phyloP scores from a whole-genome alignment of 2,888 invertebrate species.

The Cantharis flavilabris region DNA sequence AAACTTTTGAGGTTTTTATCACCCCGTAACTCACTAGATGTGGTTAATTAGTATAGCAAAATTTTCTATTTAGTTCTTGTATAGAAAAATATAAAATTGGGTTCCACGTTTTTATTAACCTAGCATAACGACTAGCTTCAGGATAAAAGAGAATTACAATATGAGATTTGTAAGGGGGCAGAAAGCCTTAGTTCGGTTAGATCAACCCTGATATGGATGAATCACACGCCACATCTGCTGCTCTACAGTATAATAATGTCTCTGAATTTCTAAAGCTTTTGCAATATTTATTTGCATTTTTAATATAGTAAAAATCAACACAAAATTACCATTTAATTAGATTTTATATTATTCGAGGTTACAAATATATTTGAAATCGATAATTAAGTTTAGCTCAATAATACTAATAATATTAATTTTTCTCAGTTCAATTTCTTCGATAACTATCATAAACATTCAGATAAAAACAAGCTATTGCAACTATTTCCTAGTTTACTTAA shows the following conservation, averaged over 20 bases:
- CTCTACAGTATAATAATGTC: constrained; percentile 25
- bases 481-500: neutral
- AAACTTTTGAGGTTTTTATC: neutral
- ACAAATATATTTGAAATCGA: neutral
- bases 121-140: constrained; percentile 19
- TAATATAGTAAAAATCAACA: constrained; percentile 23
- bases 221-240: constrained; percentile 30
- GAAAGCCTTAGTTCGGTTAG: constrained; percentile 25
- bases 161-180: constrained; percentile 26
- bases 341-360: constrained; percentile 35
- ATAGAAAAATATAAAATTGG: constrained; percentile 8
- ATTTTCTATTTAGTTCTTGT: neutral
- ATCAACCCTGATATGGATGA: constrained; percentile 26
- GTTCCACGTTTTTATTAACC: constrained; percentile 23
- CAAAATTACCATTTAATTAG: constrained; percentile 14
- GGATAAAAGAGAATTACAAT: constrained; percentile 24
- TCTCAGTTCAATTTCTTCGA: neutral
- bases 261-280: constrained; percentile 17
- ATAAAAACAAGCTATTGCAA: too few species aligned
- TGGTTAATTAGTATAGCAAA: neutral
- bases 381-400: neutral
- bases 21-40: neutral
- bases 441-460: neutral
- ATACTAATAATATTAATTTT: neutral
- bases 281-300: constrained; percentile 26